These are phyloP conservation scores for Arctocebus calabarensis DNA, from an alignment of 2,797 vertebrate genomes.

Conservation along the genomic window DNA sequence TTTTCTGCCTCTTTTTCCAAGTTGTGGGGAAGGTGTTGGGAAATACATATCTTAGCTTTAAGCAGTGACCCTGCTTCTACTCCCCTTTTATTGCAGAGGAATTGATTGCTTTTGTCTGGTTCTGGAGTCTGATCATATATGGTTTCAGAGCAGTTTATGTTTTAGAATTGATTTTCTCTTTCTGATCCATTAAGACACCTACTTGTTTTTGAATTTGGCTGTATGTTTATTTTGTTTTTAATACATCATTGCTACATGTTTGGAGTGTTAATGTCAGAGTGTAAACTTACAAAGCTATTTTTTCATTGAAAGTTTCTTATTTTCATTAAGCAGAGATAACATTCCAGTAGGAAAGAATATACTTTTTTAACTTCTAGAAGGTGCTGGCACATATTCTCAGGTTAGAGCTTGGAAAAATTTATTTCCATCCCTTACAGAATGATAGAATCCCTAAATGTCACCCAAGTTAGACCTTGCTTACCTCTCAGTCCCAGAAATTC, in stretches of 20 bases:
- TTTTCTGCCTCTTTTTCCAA: constrained; percentile 7
- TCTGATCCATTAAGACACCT: constrained; percentile 20
- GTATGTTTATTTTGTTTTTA: constrained; percentile 31
- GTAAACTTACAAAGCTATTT: constrained; percentile 43
- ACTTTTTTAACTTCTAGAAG: constrained; percentile 35
- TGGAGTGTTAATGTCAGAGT: constrained; percentile 38
- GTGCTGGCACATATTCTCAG: background rate
- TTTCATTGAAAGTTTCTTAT: constrained; percentile 37
- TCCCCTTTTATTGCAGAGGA: background rate
- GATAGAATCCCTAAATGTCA: background rate
- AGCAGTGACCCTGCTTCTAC: background rate
- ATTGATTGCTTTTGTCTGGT: background rate
- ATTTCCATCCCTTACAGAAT: background rate
- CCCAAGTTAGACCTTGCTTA: background rate
- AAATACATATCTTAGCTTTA: background rate
- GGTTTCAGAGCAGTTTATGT: background rate
- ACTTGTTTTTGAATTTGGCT: constrained; percentile 18
- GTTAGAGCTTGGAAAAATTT: constrained; percentile 16
- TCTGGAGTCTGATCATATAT: background rate
- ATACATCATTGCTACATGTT: constrained; percentile 32
- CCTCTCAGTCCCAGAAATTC: background rate
- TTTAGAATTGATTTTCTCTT: constrained; percentile 9
- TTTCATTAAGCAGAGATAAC: constrained; percentile 33
- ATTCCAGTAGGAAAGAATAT: background rate
- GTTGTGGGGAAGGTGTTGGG: background rate